Evolutionary conservation across 2,113 vertebrate species (phyloP), one percentile per base, ranked within the genome.

Genomic region (Misgurnus anguillicaudatus): DNA sequence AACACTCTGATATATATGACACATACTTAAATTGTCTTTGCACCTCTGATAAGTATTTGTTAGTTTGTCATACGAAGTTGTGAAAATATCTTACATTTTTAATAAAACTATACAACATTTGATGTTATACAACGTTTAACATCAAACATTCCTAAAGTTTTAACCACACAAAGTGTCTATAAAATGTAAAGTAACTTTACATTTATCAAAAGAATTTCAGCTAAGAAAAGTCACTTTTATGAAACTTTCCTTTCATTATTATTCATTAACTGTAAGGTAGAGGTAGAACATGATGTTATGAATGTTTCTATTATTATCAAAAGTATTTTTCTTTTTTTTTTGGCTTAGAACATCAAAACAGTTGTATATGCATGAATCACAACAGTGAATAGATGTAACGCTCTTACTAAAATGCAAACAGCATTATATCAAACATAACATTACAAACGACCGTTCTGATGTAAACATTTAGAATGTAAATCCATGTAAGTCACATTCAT

Each of bases 391-490:
- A 53, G 1, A 16, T 4, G 16, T 31, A 69, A 17, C 66, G 31
- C 19, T 61, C 9, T 63, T 3, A 16, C 41, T 19, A 2, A 71
- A 21, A 51, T 79, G n/a, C 16, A 57, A 48, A 5, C 39, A 61
- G 8, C 17, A 42, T 60, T 61, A 10, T 42, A 36, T 36, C 55
- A 73, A 73, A 61, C 0, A 24, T 42, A 19, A 21, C 53, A 72
- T 38, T 11, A 41, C 41, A 61, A 74, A 74, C 39, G 21, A 19
- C 16, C 70, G 69, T 14, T 53, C 60, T 5, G 42, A 24, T 58
- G 83, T 84, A 82, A 84, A 82, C 61, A 77, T 69, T 11, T 19
- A 75, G n/a, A 53, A 77, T 72, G 9, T 45, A 45, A n/a, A 11
- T 74, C 17, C 53, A 11, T 21, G 58, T 19, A 65, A 24, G 60